Base-by-base conservation (phyloP, 1,140 invertebrate species). In the Planococcus citri region DNA sequence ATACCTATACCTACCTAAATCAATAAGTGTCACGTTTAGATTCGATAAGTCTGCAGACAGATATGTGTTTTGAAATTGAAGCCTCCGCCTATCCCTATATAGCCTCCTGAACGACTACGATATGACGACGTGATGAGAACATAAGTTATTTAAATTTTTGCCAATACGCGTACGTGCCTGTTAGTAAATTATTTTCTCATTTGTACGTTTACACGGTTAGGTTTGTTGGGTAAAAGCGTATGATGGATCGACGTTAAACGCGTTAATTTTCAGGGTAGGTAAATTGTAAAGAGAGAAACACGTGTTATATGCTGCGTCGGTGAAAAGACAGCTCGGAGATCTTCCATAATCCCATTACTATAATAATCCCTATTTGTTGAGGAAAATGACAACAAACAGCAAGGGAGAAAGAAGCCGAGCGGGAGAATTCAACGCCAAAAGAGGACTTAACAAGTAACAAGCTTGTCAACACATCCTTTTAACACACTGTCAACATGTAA, bases 401-500 rank as follows among this genome's bases (percentile, higher is more conserved):
- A 64, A 64, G 25, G 60, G 60, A 64, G 24, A 64, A 64, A 25
- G 60, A 17, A 64, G 60, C 22, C 60, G 60, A 64, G 25, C 25
- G 60, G 22, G 25, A 24, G 60, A 64, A 64, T 24, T 64, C 25
- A 64, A 27, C 60, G 60, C 22, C 60, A 64, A 64, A 64, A 64
- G 60, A 64, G 60, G 60, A 64, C 60, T 64, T 64, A 64, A 64
- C 60, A 64, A 64, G 60, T 64, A 64, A 64, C 60, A 64, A 64
- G 60, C 60, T 64, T 64, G 60, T 64, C 60, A 64, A 64, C 60
- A 64, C 60, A 64, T 64, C 60, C 60, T 25, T 64, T 64, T 64
- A 25, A 64, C 60, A 64, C 60, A 64, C 60, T 64, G 60, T 64
- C 60, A 64, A 64, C 60, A 64, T 64, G 60, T 64, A 64, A 64